Conservation (phyloP, 92 coral and sea anemone genomes). For the Parazoanthus atlanticus region DNA sequence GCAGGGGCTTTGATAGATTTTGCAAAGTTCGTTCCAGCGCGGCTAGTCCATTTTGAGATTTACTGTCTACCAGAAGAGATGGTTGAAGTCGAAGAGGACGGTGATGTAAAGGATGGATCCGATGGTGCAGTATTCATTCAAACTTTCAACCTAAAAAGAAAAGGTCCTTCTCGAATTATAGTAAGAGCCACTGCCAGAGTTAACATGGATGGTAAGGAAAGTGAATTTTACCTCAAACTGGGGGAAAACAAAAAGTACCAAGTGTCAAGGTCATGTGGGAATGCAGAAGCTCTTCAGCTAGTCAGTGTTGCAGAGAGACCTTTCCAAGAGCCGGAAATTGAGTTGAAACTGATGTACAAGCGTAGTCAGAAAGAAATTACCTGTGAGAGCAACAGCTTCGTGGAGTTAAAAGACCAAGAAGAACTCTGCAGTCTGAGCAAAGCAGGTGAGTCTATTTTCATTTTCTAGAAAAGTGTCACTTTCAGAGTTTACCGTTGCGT, state of each 20-base stretch:
- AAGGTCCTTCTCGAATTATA: not conserved
- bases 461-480: too few relatives aligned
- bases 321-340: not conserved
- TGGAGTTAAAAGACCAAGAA: not conserved
- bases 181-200: conserved; percentile 4
- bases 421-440: too few relatives aligned
- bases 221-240: not conserved
- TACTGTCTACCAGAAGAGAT: not conserved
- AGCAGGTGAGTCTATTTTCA: not conserved
- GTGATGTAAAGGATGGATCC: not conserved
- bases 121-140: not conserved
- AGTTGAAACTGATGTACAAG: not conserved
- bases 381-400: not conserved
- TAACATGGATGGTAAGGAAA: not conserved
- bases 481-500: not conserved
- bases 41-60: conserved; percentile 13
- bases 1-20: not conserved
- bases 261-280: not conserved
- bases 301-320: not conserved
- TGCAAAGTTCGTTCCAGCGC: conserved; percentile 18
- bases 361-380: not conserved
- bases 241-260: not conserved
- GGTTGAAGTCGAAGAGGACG: not conserved
- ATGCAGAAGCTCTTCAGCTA: not conserved
- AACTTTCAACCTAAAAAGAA: not conserved